Conservation (phyloP, 2,113 vertebrate genomes). For the Aramus guarauna region DNA sequence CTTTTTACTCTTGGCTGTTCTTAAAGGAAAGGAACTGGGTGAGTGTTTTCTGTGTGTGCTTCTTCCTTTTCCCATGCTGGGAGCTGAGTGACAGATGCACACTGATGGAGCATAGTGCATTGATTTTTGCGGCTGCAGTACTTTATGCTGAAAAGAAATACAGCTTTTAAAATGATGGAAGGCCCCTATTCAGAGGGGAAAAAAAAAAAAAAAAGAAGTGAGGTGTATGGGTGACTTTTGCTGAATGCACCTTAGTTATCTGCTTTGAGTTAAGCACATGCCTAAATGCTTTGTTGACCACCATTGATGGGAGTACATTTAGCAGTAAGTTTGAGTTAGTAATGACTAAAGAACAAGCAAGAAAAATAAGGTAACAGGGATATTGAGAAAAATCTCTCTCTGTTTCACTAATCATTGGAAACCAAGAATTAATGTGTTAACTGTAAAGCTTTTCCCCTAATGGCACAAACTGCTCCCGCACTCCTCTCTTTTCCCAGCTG, state of each 20-base stretch:
- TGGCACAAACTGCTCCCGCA: background rate
- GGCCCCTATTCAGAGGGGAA: background rate
- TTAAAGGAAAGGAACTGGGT: background rate
- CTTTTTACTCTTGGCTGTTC: slow-evolving; percentile 1
- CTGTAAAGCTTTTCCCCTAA: background rate
- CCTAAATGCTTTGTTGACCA: slow-evolving; percentile 13
- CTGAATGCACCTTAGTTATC: background rate
- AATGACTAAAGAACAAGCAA: background rate
- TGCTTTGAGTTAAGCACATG: background rate
- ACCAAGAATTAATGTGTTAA: background rate
- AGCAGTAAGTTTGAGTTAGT: background rate
- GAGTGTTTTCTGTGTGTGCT: background rate
- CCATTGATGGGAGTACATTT: background rate
- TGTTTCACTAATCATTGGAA: background rate
- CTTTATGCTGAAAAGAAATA: slow-evolving; percentile 37
- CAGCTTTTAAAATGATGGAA: slow-evolving; percentile 8
- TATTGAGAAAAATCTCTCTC: background rate
- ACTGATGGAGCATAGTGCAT: slow-evolving; percentile 25
- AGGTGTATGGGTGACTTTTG: background rate
- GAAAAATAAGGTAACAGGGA: background rate
- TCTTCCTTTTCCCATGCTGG: background rate
- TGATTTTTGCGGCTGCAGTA: slow-evolving; percentile 29
- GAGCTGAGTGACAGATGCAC: slow-evolving; percentile 29
- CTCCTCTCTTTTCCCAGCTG: background rate
- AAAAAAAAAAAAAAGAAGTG: background rate